Evolutionary conservation across 2,888 invertebrate genomes (phyloP).

Genomic region (Hydriomena furcata): DNA sequence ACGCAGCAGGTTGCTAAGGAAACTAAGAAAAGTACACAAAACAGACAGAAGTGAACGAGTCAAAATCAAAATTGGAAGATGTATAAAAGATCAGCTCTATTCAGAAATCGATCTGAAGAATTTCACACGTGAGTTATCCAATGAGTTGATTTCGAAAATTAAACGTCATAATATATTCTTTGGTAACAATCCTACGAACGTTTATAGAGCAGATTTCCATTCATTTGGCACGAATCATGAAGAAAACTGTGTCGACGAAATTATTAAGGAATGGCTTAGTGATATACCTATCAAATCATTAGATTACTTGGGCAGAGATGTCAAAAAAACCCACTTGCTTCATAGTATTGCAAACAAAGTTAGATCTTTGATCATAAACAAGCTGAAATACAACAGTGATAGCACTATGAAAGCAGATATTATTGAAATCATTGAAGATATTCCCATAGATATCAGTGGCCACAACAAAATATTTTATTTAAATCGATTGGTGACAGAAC

Average conservation of each 20-base stretch:
- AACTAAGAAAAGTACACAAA: conserved; percentile 27
- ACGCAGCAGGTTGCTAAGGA: conserved; percentile 34
- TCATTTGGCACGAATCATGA: conserved; percentile 7
- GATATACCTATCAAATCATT: conserved; percentile 41
- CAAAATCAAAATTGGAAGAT: conserved; percentile 23
- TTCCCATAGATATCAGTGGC: conserved; percentile 42
- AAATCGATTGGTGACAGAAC: conserved; percentile 43
- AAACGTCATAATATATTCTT: conserved; percentile 24
- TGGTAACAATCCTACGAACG: conserved; percentile 12
- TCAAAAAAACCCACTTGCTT: conserved; percentile 39
- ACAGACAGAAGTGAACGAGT: conserved; percentile 18
- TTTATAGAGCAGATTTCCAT: conserved; percentile 33
- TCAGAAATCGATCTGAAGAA: conserved; percentile 26
- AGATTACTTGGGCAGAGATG: conserved; percentile 33
- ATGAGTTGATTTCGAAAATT: conserved; percentile 29
- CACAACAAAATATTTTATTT: conserved; percentile 42
- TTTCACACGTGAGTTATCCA: conserved; percentile 25
- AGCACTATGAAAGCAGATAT: conserved; percentile 40
- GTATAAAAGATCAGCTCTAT: conserved; percentile 24
- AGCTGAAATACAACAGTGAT: conserved; percentile 32
- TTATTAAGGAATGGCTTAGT: conserved; percentile 50
- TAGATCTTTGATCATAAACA: conserved; percentile 37
- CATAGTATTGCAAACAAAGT: conserved; percentile 39
- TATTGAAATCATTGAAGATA: conserved; percentile 43
- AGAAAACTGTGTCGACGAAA: conserved; percentile 33